Conservation (phyloP, 1,140 invertebrate species). For the Drosophila bipectinata region DNA sequence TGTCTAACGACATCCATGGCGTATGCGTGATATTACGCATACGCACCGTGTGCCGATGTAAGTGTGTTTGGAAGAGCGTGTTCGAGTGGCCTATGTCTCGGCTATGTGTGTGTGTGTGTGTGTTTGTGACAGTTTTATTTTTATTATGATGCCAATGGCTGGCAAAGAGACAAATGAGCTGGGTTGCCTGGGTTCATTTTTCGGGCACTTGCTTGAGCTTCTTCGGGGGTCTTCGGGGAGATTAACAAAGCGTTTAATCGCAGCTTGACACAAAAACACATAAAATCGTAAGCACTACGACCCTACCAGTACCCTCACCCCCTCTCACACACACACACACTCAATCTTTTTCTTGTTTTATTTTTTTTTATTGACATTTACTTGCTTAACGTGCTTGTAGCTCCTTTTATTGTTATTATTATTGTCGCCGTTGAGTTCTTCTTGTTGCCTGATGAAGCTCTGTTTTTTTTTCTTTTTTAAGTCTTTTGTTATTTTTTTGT, state of each 20-base stretch:
- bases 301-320: neutral
- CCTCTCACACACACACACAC: constrained; percentile 9
- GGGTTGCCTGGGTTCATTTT: constrained; percentile 13
- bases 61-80: neutral
- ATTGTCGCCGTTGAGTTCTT: constrained; percentile 50
- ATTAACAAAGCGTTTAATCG: constrained; percentile 78
- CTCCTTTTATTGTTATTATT: constrained; percentile 53
- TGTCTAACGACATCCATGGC: constrained; percentile 17
- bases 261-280: constrained; percentile 59
- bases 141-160: constrained; percentile 34
- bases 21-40: constrained; percentile 58
- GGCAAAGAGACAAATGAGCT: constrained; percentile 27
- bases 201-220: constrained; percentile 32
- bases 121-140: constrained; percentile 25
- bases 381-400: constrained; percentile 69
- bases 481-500: constrained; percentile 6
- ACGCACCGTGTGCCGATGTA: constrained; percentile 36
- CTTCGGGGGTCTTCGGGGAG: constrained; percentile 45
- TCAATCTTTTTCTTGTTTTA: constrained; percentile 14
- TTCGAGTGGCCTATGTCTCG: neutral
- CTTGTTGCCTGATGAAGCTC: constrained; percentile 35
- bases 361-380: constrained; percentile 72
- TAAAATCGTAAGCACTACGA: constrained; percentile 21
- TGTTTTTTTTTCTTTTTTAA: constrained; percentile 27
- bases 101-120: neutral